These are phyloP conservation scores for Oreochromis mossambicus DNA, from an alignment of 2,797 vertebrate genomes.

Conservation along the genomic window DNA sequence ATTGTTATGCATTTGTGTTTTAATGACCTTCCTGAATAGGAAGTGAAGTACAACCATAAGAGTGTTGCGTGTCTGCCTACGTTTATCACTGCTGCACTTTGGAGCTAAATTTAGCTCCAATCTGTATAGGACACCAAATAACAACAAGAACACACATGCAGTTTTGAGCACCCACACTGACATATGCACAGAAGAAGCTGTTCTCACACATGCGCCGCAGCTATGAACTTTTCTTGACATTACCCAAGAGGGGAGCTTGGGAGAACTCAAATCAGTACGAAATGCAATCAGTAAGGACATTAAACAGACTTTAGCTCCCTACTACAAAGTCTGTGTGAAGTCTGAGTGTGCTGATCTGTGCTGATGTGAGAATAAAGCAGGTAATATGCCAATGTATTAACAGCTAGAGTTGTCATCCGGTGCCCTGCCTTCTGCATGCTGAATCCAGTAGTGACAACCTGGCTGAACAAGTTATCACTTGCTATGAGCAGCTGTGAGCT, in stretches of 20 bases:
- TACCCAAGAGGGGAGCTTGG: background rate
- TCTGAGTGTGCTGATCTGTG: background rate
- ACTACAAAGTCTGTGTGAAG: background rate
- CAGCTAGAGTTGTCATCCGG: background rate
- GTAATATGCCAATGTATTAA: background rate
- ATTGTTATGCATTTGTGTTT: background rate
- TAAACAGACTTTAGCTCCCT: background rate
- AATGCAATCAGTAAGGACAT: background rate
- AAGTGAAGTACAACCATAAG: background rate
- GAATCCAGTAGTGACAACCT: background rate
- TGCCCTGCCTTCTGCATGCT: background rate
- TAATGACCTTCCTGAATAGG: background rate
- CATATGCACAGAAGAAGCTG: background rate
- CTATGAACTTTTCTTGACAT: background rate
- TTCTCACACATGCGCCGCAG: background rate
- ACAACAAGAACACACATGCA: slow-evolving; percentile 17
- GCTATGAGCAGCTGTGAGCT: background rate
- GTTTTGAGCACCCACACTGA: background rate
- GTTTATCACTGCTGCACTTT: background rate
- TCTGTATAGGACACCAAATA: background rate
- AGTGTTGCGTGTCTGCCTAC: background rate
- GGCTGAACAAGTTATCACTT: background rate
- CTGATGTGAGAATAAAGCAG: background rate
- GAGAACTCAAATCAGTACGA: background rate
- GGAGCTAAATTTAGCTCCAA: background rate